phyloP scores from a whole-genome alignment of 2,888 invertebrate species.

The Eupithecia centaureata region DNA sequence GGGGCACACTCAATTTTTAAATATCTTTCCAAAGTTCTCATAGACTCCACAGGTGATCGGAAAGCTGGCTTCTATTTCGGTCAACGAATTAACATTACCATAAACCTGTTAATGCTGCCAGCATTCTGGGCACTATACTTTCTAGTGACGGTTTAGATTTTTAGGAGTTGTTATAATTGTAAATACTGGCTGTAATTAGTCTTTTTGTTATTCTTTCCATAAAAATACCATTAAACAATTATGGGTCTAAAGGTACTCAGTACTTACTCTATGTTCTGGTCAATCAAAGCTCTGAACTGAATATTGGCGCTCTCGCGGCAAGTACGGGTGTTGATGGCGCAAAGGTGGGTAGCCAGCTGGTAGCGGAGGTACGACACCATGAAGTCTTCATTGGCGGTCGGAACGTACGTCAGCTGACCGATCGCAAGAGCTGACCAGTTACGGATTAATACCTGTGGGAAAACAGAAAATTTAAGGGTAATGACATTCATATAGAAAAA shows the following conservation, averaged over 20 bases:
- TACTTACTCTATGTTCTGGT: slow-evolving; percentile 52
- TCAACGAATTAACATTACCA: too few relatives aligned
- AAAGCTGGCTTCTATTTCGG: too few relatives aligned
- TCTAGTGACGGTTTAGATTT: too few relatives aligned
- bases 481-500: not conserved
- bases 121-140: too few relatives aligned
- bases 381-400: slow-evolving; percentile 56
- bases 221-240: too few relatives aligned
- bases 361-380: slow-evolving; percentile 71
- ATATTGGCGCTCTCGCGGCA: slow-evolving; percentile 57
- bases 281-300: slow-evolving; percentile 55
- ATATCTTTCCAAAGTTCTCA: too few relatives aligned
- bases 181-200: too few relatives aligned
- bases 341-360: slow-evolving; percentile 68
- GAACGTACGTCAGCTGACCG: slow-evolving; percentile 55
- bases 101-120: too few relatives aligned
- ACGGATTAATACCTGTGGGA: slow-evolving; percentile 52
- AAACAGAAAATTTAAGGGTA: slow-evolving; percentile 12
- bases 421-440: slow-evolving; percentile 63
- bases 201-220: too few relatives aligned
- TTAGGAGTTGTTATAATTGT: too few relatives aligned
- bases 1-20: too few relatives aligned
- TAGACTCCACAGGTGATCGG: too few relatives aligned
- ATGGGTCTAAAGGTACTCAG: slow-evolving; percentile 44
- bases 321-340: slow-evolving; percentile 51